Base-by-base conservation (phyloP, 37 sponge, comb jelly and placozoan species). In the Hormiphora californensis region DNA sequence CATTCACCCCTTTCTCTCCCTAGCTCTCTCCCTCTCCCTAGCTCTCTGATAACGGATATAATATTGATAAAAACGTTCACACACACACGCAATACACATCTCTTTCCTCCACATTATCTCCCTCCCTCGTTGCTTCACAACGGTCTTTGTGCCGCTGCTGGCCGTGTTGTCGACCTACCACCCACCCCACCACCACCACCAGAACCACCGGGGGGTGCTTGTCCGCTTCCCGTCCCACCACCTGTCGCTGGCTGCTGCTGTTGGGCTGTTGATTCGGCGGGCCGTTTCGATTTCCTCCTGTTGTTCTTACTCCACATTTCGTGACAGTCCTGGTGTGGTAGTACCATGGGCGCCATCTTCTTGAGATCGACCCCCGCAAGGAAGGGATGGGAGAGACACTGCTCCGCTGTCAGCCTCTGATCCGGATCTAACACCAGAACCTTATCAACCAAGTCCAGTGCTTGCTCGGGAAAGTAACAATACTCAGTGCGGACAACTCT, bases 271-370 rank as follows among this genome's bases (percentile, higher is more conserved):
- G 12, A 22, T 19, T 27, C 35, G 0, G 51, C 53, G 55, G 1
- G n/a, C 73, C 62, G 53, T 19, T 90, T 90, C 21, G 86, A 88
- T 85, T 91, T 94, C 62, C 91, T 89, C 43, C 90, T 89, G 27
- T 87, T 85, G 85, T 91, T 90, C 85, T 90, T 94, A 38, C 89
- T 89, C 98, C 95, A 97, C 92, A 97, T 89, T 69, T 97, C 98
- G 57, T 97, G 98, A 46, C 98, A 97, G 88, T 97, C 98, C 67
- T 97, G 98, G 44, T 85, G 39, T 63, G 89, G 91, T 19, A 94
- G 97, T 12, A 93, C 88, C 54, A 93, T 94, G 63, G n/a, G 54
- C 0, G 89, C 32, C 0, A 90, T 63, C 27, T 67, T 63, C 31
- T 46, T 17, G 31, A 90, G 88, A 39, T 93, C 89, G 8, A 92